phyloP scores from a whole-genome alignment of 2,888 invertebrate species.

The Phragmatobia fuliginosa region DNA sequence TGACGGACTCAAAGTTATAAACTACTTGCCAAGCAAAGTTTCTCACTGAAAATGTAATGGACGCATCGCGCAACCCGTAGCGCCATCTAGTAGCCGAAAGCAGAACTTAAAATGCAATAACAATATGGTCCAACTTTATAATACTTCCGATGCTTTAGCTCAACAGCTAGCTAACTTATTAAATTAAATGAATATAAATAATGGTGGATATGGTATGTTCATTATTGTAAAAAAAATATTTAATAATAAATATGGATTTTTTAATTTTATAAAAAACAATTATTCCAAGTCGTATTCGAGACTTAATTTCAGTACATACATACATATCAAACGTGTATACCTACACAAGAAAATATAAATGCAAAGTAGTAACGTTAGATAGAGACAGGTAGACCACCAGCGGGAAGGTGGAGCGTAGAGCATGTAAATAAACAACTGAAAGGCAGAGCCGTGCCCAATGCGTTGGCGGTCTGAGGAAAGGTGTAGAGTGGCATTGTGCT shows the following conservation, averaged over 20 bases:
- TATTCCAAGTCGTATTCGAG: not conserved
- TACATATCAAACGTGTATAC: not conserved
- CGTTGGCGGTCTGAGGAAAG: conserved; percentile 33
- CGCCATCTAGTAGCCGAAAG: conserved; percentile 80
- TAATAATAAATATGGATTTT: not conserved
- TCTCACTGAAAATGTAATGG: not conserved
- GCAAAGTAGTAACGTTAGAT: conserved; percentile 56
- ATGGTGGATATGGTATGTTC: not conserved
- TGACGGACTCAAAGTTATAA: not conserved
- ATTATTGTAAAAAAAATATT: not conserved
- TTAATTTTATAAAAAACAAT: not conserved
- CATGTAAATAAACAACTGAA: conserved; percentile 68
- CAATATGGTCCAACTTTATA: not conserved
- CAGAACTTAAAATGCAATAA: conserved; percentile 56
- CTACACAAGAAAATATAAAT: conserved; percentile 20
- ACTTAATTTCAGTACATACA: not conserved
- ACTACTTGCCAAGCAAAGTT: not conserved
- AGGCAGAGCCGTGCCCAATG: conserved; percentile 30
- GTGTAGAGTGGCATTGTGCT: conserved; percentile 39
- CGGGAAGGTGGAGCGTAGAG: conserved; percentile 74
- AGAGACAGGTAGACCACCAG: conserved; percentile 72
- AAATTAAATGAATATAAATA: not conserved
- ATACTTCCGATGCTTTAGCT: not conserved
- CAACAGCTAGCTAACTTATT: not conserved
- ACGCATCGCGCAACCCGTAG: conserved; percentile 44